Evolutionary conservation across 2,888 invertebrate species (phyloP).

Genomic region (Stenodema calcarata): DNA sequence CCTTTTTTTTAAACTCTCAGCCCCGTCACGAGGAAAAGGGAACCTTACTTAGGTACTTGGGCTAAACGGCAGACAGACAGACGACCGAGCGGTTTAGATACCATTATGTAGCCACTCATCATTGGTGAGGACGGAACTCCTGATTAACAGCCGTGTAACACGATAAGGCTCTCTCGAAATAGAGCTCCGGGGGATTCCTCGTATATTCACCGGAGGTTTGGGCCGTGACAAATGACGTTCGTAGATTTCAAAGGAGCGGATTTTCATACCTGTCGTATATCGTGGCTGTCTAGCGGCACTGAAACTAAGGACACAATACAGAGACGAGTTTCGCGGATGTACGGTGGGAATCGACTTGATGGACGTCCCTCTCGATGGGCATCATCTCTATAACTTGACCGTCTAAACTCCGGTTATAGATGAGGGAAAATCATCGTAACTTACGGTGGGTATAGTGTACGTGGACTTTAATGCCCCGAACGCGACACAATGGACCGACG

Average conservation of each 20-base stretch:
- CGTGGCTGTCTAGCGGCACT: too few species aligned
- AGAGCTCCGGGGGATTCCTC: background rate
- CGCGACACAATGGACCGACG: too few species aligned
- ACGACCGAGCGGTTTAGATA: constrained; percentile 9
- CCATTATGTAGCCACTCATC: constrained; percentile 35
- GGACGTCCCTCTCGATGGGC: too few species aligned
- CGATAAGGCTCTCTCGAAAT: constrained; percentile 25
- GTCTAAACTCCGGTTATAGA: too few species aligned
- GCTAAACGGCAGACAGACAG: constrained; percentile 13
- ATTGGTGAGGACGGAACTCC: background rate
- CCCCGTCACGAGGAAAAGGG: background rate
- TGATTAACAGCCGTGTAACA: constrained; percentile 34
- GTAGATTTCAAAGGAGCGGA: background rate
- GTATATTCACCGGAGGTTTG: background rate
- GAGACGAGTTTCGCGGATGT: too few species aligned
- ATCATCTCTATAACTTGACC: too few species aligned
- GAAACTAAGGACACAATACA: too few species aligned
- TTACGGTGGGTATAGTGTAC: too few species aligned
- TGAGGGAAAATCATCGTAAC: too few species aligned
- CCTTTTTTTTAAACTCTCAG: background rate
- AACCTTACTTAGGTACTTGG: background rate
- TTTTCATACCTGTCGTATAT: background rate
- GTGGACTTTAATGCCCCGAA: too few species aligned
- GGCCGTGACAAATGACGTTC: background rate
- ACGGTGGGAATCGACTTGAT: too few species aligned